Conservation (phyloP, 1,140 invertebrate genomes). For the Hyles vespertilio region DNA sequence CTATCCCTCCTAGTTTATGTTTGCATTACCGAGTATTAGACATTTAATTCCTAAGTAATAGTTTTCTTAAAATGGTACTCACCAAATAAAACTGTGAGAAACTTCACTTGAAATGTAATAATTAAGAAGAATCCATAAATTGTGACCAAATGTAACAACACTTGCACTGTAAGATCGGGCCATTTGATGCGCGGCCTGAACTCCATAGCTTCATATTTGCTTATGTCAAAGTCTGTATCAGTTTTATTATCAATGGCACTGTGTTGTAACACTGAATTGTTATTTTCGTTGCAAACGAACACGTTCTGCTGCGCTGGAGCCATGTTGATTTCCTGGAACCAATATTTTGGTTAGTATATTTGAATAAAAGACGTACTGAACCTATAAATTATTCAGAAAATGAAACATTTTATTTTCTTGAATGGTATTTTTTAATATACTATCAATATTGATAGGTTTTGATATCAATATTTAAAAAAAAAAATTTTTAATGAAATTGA, state of each 20-base stretch:
- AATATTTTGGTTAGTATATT: neutral
- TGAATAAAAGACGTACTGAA: too few relatives aligned
- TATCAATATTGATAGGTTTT: too few relatives aligned
- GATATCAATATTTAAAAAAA: too few relatives aligned
- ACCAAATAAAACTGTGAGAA: slow-evolving; percentile 84
- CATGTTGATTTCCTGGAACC: slow-evolving; percentile 27
- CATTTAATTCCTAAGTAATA: too few relatives aligned
- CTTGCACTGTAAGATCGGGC: slow-evolving; percentile 81
- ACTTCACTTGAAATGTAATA: slow-evolving; percentile 77
- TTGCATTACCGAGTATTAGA: too few relatives aligned
- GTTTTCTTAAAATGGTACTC: slow-evolving; percentile 54
- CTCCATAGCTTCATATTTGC: slow-evolving; percentile 62
- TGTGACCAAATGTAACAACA: slow-evolving; percentile 81
- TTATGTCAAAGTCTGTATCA: slow-evolving; percentile 52
- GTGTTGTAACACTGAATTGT: slow-evolving; percentile 34
- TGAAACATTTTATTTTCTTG: too few relatives aligned
- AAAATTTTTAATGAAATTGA: too few relatives aligned
- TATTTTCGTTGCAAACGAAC: slow-evolving; percentile 38
- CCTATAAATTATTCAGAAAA: too few relatives aligned
- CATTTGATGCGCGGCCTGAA: slow-evolving; percentile 81
- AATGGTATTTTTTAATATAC: too few relatives aligned
- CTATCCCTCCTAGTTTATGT: too few relatives aligned
- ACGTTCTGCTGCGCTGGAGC: slow-evolving; percentile 51
- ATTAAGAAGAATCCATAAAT: slow-evolving; percentile 84
- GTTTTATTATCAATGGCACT: slow-evolving; percentile 36